Evolutionary conservation across 1,140 invertebrate genomes (phyloP).

Genomic region (Epicauta chinensis): DNA sequence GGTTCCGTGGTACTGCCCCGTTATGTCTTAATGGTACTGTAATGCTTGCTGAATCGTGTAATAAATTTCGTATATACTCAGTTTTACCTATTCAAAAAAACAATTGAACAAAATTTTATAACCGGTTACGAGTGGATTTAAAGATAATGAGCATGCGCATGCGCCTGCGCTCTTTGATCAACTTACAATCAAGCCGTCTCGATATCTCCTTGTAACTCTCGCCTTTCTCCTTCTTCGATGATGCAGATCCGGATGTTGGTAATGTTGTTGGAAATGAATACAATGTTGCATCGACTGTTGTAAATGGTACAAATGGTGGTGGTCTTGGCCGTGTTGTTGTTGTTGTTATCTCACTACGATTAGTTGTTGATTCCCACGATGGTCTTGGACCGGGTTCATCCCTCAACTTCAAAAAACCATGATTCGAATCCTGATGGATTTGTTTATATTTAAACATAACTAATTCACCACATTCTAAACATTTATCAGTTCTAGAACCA

Average conservation of each 20-base stretch:
- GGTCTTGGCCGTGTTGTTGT: slow-evolving; percentile 17
- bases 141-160: not conserved
- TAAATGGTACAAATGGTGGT: slow-evolving; percentile 19
- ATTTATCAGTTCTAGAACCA: slow-evolving; percentile 59
- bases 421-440: slow-evolving; percentile 56
- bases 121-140: not conserved
- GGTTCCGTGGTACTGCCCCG: slow-evolving; percentile 35
- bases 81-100: slow-evolving; percentile 33
- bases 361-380: slow-evolving; percentile 27
- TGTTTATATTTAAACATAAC: slow-evolving; percentile 61
- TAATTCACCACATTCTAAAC: slow-evolving; percentile 55
- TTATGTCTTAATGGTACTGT: slow-evolving; percentile 38
- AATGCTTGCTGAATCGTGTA: slow-evolving; percentile 41
- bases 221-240: slow-evolving; percentile 30
- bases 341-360: slow-evolving; percentile 6
- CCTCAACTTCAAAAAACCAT: slow-evolving; percentile 51
- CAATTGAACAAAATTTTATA: not conserved
- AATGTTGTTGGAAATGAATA: slow-evolving; percentile 24
- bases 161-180: no score
- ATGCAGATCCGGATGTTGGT: slow-evolving; percentile 8
- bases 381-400: slow-evolving; percentile 41
- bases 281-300: slow-evolving; percentile 24
- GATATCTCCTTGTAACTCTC: slow-evolving; percentile 40
- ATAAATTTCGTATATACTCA: slow-evolving; percentile 40
- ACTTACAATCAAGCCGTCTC: slow-evolving; percentile 38